Percentiles rank a stretch among this genome's conserved stretches.
These are phyloP conservation scores for Cheilosia urbana DNA, from an alignment of 2,888 invertebrate genomes.

Conservation along the genomic window DNA sequence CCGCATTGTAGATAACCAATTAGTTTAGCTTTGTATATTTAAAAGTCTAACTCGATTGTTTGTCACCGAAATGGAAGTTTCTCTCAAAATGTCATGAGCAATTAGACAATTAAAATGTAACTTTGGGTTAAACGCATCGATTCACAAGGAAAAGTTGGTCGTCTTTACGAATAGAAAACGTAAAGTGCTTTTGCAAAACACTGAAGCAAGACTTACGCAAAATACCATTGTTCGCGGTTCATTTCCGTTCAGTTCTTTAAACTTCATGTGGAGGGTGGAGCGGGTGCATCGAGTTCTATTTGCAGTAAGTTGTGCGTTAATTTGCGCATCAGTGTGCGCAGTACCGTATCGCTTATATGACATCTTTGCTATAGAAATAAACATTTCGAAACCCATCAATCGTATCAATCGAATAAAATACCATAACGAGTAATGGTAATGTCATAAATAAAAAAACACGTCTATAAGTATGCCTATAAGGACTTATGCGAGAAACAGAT, in stretches of 20 bases:
- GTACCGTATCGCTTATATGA: constrained; percentile 9
- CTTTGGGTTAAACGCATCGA: constrained; percentile 52
- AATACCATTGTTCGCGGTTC: constrained; percentile 43
- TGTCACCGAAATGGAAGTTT: constrained; percentile 22
- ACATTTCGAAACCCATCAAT: background rate
- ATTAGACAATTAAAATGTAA: constrained; percentile 56
- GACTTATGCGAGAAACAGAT: too few species aligned
- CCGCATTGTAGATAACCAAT: background rate
- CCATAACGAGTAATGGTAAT: too few species aligned
- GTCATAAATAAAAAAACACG: too few species aligned
- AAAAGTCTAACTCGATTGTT: background rate
- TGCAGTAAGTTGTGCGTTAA: constrained; percentile 8
- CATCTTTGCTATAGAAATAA: background rate
- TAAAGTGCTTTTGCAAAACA: background rate
- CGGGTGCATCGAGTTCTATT: constrained; percentile 19
- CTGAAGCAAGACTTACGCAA: constrained; percentile 39
- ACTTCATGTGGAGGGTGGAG: background rate
- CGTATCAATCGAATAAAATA: too few species aligned
- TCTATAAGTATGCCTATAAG: too few species aligned
- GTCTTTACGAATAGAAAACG: background rate
- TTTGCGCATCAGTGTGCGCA: constrained; percentile 35
- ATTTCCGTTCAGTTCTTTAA: constrained; percentile 34
- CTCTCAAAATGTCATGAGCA: constrained; percentile 32
- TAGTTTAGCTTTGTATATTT: constrained; percentile 17
- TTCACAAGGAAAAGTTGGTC: constrained; percentile 37